Evolutionary conservation across 1,140 invertebrate species (phyloP), one percentile per base, ranked within the genome.

Genomic region (Drosophila paulistorum): DNA sequence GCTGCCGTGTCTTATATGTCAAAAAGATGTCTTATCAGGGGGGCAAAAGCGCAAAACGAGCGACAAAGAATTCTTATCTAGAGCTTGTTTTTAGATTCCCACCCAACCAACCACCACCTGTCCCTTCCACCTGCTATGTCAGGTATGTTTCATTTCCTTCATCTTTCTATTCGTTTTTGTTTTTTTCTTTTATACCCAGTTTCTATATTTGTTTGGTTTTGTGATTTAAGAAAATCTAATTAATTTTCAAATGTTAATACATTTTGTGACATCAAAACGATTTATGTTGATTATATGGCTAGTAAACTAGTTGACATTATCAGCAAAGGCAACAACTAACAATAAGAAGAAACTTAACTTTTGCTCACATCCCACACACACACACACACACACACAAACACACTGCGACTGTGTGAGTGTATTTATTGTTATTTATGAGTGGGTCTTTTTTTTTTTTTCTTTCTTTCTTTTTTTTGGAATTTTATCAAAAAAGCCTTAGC

Each of bases 231-330:
- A 65, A 68, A 89, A 89, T 89, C 83, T 89, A 87, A 87, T 87
- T 87, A 89, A 83, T 87, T 87, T 87, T 58, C 55, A 86, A 55
- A 74, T 51, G 62, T 79, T 87, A 87, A 87, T 89, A 83, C 83
- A 72, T 74, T 81, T 70, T 87, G 77, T 83, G 84, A 83, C 83
- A 89, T 74, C 77, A 72, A 71, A 67, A 80, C 83, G 83, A 83
- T 89, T 87, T 87, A 86, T 89, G 79, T 57, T 86, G 83, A 87
- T 86, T 86, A 86, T 69, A 37, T 51, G 17, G 45, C 35, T 6
- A 37, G 35, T 11, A 37, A 37, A 37, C 7, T 11, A 11, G 35
- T 10, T 37, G 35, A 48, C 45, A 48, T 65, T 73, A 63, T 61
- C 35, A 41, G 45, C 20, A 30, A 20, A 59, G 14, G 13, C n/a